Evolutionary conservation across 1,140 invertebrate species (phyloP).

Genomic region (Sinonovacula constricta): DNA sequence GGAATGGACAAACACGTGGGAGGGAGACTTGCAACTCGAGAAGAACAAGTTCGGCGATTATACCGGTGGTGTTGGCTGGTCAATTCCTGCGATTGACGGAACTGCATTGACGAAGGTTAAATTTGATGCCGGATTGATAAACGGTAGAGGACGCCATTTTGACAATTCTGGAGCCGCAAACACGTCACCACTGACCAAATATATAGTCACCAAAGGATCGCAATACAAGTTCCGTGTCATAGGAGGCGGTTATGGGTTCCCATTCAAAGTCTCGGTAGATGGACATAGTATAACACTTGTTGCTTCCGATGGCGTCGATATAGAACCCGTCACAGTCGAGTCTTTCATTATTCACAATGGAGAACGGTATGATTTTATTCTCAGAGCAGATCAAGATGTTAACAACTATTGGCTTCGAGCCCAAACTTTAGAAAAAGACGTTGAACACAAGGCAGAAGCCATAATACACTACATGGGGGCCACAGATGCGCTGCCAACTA

Average conservation of each 20-base stretch:
- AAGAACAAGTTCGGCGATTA: not conserved
- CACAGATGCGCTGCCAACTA: constrained; percentile 55
- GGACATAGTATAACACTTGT: constrained; percentile 88
- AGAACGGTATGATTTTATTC: constrained; percentile 91
- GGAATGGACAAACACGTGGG: constrained; percentile 67
- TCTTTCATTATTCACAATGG: constrained; percentile 78
- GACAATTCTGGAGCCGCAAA: constrained; percentile 40
- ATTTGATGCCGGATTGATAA: constrained; percentile 55
- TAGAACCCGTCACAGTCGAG: constrained; percentile 83
- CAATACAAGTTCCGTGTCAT: constrained; percentile 64
- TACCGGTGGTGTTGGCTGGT: not conserved
- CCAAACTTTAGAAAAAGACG: constrained; percentile 84
- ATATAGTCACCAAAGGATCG: constrained; percentile 47
- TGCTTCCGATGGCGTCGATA: constrained; percentile 87
- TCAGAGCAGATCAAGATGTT: constrained; percentile 85
- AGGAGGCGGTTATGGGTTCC: constrained; percentile 14
- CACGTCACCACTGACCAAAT: constrained; percentile 55
- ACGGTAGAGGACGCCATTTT: constrained; percentile 59
- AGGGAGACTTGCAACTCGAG: constrained; percentile 17
- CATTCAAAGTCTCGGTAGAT: constrained; percentile 84
- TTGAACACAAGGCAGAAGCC: constrained; percentile 83
- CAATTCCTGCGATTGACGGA: constrained; percentile 3
- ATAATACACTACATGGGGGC: constrained; percentile 87
- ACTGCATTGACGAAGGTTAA: not conserved
- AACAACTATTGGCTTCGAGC: constrained; percentile 91